Base-by-base conservation (phyloP, 2,113 vertebrate genomes). In the Pelobates fuscus region DNA sequence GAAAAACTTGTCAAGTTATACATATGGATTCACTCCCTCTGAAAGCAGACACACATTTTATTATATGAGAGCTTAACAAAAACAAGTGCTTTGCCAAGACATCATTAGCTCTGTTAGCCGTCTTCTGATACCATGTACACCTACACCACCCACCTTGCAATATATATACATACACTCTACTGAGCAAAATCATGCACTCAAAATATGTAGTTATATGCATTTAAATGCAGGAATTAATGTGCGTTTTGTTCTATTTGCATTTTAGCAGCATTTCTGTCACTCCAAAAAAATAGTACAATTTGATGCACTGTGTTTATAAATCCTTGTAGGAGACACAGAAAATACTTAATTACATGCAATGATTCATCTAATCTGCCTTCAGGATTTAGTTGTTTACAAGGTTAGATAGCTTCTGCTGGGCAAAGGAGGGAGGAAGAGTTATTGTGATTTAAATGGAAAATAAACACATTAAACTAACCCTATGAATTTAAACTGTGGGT, bases 91-190 rank as follows among this genome's bases (percentile, higher is more conserved):
- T 52, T 72, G 43, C 59, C 52, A 63, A 72, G 59, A 18, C 58
- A 15, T 26, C 26, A 52, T 7, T 71, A 27, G 43, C 21, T 63
- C 61, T 63, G 26, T 63, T 72, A 52, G 43, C 46, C 61, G n/a
- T 25, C 52, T 29, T 72, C 43, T 64, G 41, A 63, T 58, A 63
- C 52, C 59, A 72, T 63, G 24, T n/a, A n/a, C n/a, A 54, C 70
- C 70, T 43, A 72, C 70, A 72, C 70, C 59, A 54, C 70, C 70
- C 70, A 72, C 70, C 14, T 24, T 2, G 26, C 61, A 21, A 63
- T 72, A 59, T n/a, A n/a, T n/a, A n/a, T n/a, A n/a, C n/a, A n/a
- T n/a, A n/a, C n/a, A n/a, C n/a, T n/a, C n/a, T n/a, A n/a, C n/a
- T n/a, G n/a, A n/a, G n/a, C n/a, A n/a, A n/a, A n/a, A n/a, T n/a